Base-by-base conservation (phyloP, 1,140 invertebrate species). In the Melanaphis sacchari region DNA sequence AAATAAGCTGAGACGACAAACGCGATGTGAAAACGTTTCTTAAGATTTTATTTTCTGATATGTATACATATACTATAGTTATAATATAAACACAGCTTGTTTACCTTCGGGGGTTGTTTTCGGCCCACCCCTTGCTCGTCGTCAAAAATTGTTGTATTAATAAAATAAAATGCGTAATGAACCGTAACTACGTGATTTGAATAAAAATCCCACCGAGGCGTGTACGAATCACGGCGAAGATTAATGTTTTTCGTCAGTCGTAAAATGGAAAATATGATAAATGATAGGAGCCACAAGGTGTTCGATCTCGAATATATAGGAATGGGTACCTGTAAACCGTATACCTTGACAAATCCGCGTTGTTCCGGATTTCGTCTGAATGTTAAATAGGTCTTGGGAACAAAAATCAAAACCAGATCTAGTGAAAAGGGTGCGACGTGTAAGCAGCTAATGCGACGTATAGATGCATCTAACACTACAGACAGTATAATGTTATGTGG, bases 221-320 rank as follows among this genome's bases (percentile, higher is more conserved):
- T 66, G 15, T 90, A 91, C 41, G 90, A 91, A 76, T 91, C 66
- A 91, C 41, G n/a, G 90, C n/a, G 41, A 31, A 91, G 90, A 91
- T 91, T 91, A 91, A 91, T 91, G 90, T 81, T 59, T 91, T 91
- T 91, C 59, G 90, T 91, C 90, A 91, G 66, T 76, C 36, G 90
- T 91, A 92, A 84, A 92, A 92, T 40, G 46, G 84, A 84, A 92
- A 91, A 92, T 92, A 92, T 92, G 91, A 92, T 92, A 92, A 92
- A 92, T 92, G 91, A 92, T 84, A 46, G 41, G 31, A 31, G 84
- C 43, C 76, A 84, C 31, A 92, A 92, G 91, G 91, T 92, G 91
- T 92, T 92, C 91, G 81, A 52, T 84, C 41, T 91, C 26, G 31
- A 36, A 76, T 76, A 76, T n/a, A 76, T 59, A 36, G 59, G 1